Base-by-base conservation (phyloP, 1,140 invertebrate genomes). In the Drosophila sp. region DNA sequence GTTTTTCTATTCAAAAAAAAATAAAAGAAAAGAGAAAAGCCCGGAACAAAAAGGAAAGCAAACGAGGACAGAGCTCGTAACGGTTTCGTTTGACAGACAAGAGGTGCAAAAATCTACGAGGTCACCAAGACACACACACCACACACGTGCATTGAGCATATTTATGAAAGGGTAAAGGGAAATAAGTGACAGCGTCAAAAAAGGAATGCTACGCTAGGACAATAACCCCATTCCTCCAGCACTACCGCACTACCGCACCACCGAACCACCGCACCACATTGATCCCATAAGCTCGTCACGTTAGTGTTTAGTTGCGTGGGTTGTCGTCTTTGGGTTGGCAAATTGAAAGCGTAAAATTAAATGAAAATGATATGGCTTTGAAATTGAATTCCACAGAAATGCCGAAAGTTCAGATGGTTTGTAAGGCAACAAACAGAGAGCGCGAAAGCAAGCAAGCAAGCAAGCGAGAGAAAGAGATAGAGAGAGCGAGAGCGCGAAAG, bases 341-440 rank as follows among this genome's bases (percentile, higher is more conserved):
- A 81, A 81, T 84, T 86, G 78, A 86, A 84, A 87, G 78, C 81
- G 78, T 86, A 66, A 86, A 86, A 86, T 86, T 87, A 86, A 86
- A 81, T 87, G 82, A 86, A 86, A 87, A 81, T 86, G 78, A 87
- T 86, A 87, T 81, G 76, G 81, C 81, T 87, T 87, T 86, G 81
- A 86, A 86, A 86, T 86, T 81, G 82, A 87, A 86, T 87, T 87
- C 82, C 78, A 78, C 74, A 87, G 81, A 84, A 86, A 84, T 84
- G 81, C 78, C 81, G 34, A 84, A 84, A 84, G 70, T 80, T 80
- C 62, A 63, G 16, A 6, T 8, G 36, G 36, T 38, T 38, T 38
- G 25, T n/a, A n/a, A n/a, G n/a, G n/a, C n/a, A n/a, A n/a, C n/a
- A n/a, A n/a, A n/a, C n/a, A n/a, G n/a, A n/a, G n/a, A n/a, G n/a